Percentiles rank a stretch among this genome's conserved stretches.
These are phyloP conservation scores for Phymatocera aterrima DNA, from an alignment of 2,888 invertebrate species.

Conservation along the genomic window DNA sequence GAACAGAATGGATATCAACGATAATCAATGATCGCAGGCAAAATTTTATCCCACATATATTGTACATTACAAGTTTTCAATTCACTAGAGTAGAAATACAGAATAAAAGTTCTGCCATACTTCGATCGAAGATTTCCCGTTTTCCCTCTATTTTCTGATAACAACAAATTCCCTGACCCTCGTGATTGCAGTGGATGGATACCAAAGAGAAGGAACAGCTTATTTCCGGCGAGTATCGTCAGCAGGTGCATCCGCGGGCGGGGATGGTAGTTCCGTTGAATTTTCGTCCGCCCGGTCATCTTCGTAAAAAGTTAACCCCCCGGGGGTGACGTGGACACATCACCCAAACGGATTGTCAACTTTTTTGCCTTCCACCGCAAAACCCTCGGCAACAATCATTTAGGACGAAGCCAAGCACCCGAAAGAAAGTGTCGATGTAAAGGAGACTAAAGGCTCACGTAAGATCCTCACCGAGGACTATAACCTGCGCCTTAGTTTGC, in stretches of 20 bases:
- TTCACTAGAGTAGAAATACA: not conserved
- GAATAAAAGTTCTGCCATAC: not conserved
- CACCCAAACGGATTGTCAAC: slow-evolving; percentile 29
- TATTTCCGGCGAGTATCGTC: not conserved
- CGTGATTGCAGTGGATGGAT: not conserved
- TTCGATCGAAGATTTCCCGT: not conserved
- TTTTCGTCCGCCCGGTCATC: slow-evolving; percentile 16
- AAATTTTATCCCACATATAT: no score
- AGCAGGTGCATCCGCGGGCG: no score
- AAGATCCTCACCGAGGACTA: slow-evolving; percentile 26
- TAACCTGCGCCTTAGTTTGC: slow-evolving; percentile 20
- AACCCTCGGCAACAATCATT: slow-evolving; percentile 38
- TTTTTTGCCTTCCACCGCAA: slow-evolving; percentile 29
- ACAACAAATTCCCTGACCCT: not conserved
- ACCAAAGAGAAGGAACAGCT: not conserved
- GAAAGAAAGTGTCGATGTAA: slow-evolving; percentile 39
- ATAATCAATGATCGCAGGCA: slow-evolving; percentile 2
- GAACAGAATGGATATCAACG: not conserved
- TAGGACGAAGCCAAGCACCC: slow-evolving; percentile 19
- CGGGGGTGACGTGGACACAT: slow-evolving; percentile 27
- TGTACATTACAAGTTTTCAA: not conserved
- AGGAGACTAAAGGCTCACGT: not conserved
- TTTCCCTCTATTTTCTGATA: not conserved
- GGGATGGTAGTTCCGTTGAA: not conserved
- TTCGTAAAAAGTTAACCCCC: slow-evolving; percentile 16